Base-by-base conservation (phyloP, 2,888 invertebrate species). In the Calliopum simillimum region DNA sequence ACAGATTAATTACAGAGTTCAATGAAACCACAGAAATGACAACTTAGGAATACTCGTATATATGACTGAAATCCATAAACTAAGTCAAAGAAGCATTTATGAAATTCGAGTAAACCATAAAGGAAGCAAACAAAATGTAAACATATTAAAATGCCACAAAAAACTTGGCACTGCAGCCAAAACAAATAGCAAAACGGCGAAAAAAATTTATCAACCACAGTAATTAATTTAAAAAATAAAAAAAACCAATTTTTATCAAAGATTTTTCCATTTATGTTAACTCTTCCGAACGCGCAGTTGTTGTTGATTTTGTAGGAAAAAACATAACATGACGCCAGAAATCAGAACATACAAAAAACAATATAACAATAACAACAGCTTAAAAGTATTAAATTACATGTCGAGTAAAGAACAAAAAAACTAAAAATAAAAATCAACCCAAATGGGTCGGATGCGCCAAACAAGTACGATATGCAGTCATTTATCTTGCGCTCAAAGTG, bases 161-260 rank as follows among this genome's bases (percentile, higher is more conserved):
- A 13, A 8, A n/a, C 14, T 59, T 59, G 67, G 67, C 67, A 67
- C 16, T 58, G 25, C 58, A 12, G 67, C 58, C 49, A 67, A 58
- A 51, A 16, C 25, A 25, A 33, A 8, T 8, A 33, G 33, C 16
- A n/a, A n/a, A n/a, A n/a, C n/a, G n/a, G 58, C 56, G 25, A 16
- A 56, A 56, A 14, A 56, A 41, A 25, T 46, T 44, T 47, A 56
- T 16, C 23, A 56, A 56, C 55, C 46, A 25, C 56, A 66, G 47
- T 66, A 66, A 66, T 66, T 66, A 66, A 66, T 66, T 66, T 66
- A 56, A 25, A 59, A 41, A 56, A 56, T 46, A 46, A 56, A 25
- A 56, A 25, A 25, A 33, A 33, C 33, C 8, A 8, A 33, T 33
- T 33, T 33, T 33, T 33, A 33, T 33, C 33, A 33, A 33, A 33